Evolutionary conservation across 2,888 invertebrate genomes (phyloP), one percentile per base, ranked within the genome.

Genomic region (Congeria kusceri): DNA sequence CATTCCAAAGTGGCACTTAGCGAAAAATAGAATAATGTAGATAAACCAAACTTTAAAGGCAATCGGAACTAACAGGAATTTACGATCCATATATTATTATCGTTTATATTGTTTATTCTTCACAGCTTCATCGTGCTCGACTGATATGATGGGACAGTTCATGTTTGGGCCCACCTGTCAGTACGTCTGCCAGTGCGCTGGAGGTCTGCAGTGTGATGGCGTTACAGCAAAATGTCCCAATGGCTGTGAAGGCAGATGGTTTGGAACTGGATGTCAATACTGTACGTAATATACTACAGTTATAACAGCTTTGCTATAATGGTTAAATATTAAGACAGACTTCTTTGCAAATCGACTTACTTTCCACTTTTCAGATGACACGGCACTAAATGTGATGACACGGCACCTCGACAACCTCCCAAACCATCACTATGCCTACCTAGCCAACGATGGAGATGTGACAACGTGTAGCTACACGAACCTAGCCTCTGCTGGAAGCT

Each of bases 221-320:
- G 57, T 61, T 13, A 72, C 72, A n/a, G 81, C 77, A 44, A 53
- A 32, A n/a, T 81, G 81, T 56, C 18, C 63, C 25, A 64, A 66
- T 47, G 69, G 65, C 15, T 81, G 81, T 66, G 72, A 46, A 23
- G 15, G 13, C 13, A 65, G 69, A 20, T 77, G 77, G 81, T 65
- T 64, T n/a, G 75, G 77, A 28, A 58, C 59, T 1, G 71, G 56
- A n/a, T 81, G 81, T 59, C 77, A 81, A 46, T 74, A 68, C 61
- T 32, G 81, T 81, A 65, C 39, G 72, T 47, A 59, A 28, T 39
- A 2, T 44, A n/a, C n/a, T n/a, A n/a, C n/a, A n/a, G n/a, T n/a
- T n/a, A n/a, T n/a, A n/a, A n/a, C n/a, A n/a, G n/a, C n/a, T n/a
- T n/a, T n/a, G n/a, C n/a, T n/a, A n/a, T n/a, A n/a, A n/a, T n/a